Conservation (phyloP, 2,888 invertebrate species). For the Chrysolina haemoptera region DNA sequence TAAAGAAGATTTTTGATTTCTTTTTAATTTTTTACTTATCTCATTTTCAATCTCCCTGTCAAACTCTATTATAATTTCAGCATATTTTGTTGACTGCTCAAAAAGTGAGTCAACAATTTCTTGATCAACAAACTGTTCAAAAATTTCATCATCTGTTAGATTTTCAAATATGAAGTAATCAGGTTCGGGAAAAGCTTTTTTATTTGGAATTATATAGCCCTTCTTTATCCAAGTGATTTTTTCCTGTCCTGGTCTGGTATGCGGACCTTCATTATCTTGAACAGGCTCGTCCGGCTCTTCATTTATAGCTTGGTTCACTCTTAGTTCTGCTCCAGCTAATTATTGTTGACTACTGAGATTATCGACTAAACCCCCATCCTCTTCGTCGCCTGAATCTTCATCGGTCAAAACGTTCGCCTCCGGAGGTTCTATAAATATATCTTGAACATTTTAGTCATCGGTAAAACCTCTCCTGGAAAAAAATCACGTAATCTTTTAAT, state of each 20-base stretch:
- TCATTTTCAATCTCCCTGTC: too few species aligned
- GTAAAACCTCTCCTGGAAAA: slow-evolving; percentile 28
- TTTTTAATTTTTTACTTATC: too few species aligned
- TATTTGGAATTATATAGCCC: slow-evolving; percentile 16
- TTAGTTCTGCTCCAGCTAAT: slow-evolving; percentile 14
- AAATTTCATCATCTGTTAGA: slow-evolving; percentile 6
- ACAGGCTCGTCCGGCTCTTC: slow-evolving; percentile 23
- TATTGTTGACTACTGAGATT: not conserved
- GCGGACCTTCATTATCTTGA: slow-evolving; percentile 29
- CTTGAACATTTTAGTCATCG: slow-evolving; percentile 16
- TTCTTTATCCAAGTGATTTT: slow-evolving; percentile 30
- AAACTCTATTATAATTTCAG: too few species aligned
- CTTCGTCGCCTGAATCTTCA: too few species aligned
- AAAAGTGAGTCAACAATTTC: not conserved
- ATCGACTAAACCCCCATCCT: not conserved
- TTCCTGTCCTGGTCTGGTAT: slow-evolving; percentile 29
- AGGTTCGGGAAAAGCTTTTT: slow-evolving; percentile 24
- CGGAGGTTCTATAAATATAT: slow-evolving; percentile 24
- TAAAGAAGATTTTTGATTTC: too few species aligned
- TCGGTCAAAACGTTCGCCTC: slow-evolving; percentile 12
- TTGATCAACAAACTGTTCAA: slow-evolving; percentile 17
- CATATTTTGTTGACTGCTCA: too few species aligned
- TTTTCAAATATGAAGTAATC: slow-evolving; percentile 8
- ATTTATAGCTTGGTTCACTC: slow-evolving; percentile 17
- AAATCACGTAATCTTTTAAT: slow-evolving; percentile 21